Conservation (phyloP, 2,797 vertebrate genomes). For the Distichodus sexfasciatus region DNA sequence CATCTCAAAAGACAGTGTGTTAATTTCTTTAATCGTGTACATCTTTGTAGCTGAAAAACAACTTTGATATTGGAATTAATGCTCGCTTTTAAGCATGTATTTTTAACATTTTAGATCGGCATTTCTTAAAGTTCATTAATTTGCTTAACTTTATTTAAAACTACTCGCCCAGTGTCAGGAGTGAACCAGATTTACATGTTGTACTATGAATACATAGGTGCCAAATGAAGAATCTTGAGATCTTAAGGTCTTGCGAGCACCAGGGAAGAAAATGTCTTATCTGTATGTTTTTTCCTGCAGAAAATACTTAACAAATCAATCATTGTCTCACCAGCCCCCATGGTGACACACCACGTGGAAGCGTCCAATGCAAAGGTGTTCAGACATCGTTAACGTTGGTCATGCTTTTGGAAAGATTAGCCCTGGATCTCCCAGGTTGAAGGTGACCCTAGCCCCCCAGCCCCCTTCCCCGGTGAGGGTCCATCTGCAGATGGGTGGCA, state of each 20-base stretch:
- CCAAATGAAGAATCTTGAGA: too few species aligned
- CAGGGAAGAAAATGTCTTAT: constrained; percentile 1
- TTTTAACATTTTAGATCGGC: too few species aligned
- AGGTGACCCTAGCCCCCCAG: background rate
- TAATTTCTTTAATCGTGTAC: too few species aligned
- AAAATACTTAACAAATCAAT: constrained; percentile 23
- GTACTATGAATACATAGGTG: too few species aligned
- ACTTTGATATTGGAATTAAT: too few species aligned
- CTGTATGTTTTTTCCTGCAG: background rate
- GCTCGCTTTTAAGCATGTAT: too few species aligned
- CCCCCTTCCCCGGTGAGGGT: background rate
- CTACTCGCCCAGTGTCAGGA: too few species aligned
- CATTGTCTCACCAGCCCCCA: background rate
- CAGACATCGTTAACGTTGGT: constrained; percentile 1
- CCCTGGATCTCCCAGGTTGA: background rate
- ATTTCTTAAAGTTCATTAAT: too few species aligned
- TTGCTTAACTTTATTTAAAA: too few species aligned
- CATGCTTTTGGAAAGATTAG: background rate
- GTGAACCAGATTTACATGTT: too few species aligned
- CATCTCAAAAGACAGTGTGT: too few species aligned
- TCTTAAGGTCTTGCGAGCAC: background rate
- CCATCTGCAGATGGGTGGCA: constrained; percentile 60
- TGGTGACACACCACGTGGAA: background rate
- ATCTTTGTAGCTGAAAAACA: too few species aligned
- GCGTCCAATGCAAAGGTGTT: background rate